Conservation (phyloP, 2,797 vertebrate species). For the Eulemur mongoz region DNA sequence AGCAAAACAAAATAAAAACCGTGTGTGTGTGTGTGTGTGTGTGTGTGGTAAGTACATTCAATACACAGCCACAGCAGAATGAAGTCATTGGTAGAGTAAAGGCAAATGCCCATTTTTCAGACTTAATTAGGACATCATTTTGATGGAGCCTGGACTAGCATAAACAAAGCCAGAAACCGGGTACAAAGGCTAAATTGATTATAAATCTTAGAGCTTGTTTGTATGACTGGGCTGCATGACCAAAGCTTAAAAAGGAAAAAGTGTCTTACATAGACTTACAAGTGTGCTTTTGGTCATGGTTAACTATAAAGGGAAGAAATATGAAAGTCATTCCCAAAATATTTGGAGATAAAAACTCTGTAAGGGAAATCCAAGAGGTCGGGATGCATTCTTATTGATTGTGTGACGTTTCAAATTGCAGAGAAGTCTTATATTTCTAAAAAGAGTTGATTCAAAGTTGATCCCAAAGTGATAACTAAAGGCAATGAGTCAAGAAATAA, state of each 20-base stretch:
- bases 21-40: conserved; percentile 44
- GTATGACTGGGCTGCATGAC: conserved; percentile 66
- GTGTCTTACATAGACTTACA: conserved; percentile 62
- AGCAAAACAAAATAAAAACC: not conserved
- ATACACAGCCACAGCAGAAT: conserved; percentile 73
- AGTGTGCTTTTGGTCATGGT: conserved; percentile 74
- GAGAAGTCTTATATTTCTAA: conserved; percentile 30
- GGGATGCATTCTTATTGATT: conserved; percentile 15
- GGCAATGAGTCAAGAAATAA: not conserved
- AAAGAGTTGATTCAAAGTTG: not conserved
- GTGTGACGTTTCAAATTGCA: conserved; percentile 9
- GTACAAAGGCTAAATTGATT: conserved; percentile 81
- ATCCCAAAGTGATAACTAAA: conserved; percentile 33
- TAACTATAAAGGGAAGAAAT: conserved; percentile 71
- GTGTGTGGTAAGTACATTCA: conserved; percentile 72
- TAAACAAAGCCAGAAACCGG: conserved; percentile 81
- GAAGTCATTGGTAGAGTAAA: conserved; percentile 82
- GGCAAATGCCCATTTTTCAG: conserved; percentile 83
- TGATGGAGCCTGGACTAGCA: conserved; percentile 79
- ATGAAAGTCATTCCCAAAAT: conserved; percentile 66
- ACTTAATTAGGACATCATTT: conserved; percentile 85
- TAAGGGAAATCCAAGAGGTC: not conserved
- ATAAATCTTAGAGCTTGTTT: conserved; percentile 83
- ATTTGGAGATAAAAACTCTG: conserved; percentile 57
- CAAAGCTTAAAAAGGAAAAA: conserved; percentile 57